A percentile compares a stretch with the other conserved stretches of the same genome.
phyloP scores from a whole-genome alignment of 2,888 invertebrate species.

The Melinopterus prodromus region DNA sequence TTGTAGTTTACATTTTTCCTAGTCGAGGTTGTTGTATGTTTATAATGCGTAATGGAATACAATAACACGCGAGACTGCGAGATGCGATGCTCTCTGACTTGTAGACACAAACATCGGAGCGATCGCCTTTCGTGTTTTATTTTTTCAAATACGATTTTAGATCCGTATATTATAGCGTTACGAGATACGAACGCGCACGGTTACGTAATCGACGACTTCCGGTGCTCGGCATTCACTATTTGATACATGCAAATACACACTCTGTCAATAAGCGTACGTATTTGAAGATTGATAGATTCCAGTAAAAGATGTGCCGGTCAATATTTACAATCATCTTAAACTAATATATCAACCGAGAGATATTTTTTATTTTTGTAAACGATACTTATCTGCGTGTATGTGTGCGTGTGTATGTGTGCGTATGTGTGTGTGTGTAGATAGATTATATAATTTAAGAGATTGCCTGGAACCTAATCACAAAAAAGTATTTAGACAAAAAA shows the following conservation, averaged over 20 bases:
- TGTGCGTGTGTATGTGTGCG: neutral
- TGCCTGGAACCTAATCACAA: no score
- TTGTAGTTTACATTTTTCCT: neutral
- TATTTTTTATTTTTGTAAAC: neutral
- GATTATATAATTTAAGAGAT: neutral
- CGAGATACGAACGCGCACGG: neutral
- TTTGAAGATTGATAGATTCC: neutral
- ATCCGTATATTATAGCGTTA: neutral
- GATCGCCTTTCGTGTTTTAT: neutral
- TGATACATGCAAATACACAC: neutral
- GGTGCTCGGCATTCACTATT: neutral
- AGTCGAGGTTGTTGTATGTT: neutral
- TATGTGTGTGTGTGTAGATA: neutral
- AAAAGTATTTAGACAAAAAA: no score
- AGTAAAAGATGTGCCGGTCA: neutral
- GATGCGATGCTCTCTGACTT: neutral
- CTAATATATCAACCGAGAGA: neutral
- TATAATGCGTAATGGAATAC: neutral
- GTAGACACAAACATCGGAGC: neutral
- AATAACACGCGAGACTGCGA: neutral
- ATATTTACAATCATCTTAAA: neutral
- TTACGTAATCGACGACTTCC: neutral
- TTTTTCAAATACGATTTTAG: neutral
- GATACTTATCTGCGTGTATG: neutral
- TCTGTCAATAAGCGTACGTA: neutral